A percentile compares a stretch with the other conserved stretches of the same genome.
Evolutionary conservation across 2,888 invertebrate species (phyloP).

Genomic region (Heliconius ismenius): DNA sequence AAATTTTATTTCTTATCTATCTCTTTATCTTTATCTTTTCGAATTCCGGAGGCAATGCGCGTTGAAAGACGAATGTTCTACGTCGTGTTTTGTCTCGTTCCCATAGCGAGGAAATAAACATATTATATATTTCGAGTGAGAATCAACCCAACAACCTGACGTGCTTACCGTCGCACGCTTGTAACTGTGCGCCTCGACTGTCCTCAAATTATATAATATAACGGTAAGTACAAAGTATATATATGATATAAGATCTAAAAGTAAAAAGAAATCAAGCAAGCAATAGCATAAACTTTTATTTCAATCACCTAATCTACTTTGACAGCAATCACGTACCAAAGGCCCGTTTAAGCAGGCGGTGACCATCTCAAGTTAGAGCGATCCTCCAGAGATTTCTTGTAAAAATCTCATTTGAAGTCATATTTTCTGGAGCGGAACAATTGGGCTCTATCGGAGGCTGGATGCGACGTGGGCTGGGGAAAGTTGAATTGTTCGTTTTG

Average conservation of each 20-base stretch:
- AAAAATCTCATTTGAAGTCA: constrained; percentile 40
- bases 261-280: not conserved
- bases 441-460: constrained; percentile 41
- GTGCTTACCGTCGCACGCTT: no score
- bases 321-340: constrained; percentile 14
- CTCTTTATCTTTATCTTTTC: no score
- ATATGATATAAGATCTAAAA: not conserved
- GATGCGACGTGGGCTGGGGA: constrained; percentile 31
- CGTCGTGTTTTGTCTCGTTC: no score
- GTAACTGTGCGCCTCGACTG: no score
- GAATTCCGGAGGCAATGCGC: no score
- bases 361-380: constrained; percentile 29
- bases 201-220: no score
- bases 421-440: constrained; percentile 42
- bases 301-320: constrained; percentile 10
- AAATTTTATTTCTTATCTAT: no score
- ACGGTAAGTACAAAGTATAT: no score
- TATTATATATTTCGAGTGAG: no score
- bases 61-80: no score
- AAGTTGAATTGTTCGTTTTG: not conserved
- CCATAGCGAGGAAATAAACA: no score
- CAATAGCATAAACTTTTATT: not conserved
- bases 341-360: constrained; percentile 28
- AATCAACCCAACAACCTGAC: no score
- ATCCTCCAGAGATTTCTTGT: constrained; percentile 32